Evolutionary conservation across 1,140 invertebrate species (phyloP).

Genomic region (Neodiprion fabricii): DNA sequence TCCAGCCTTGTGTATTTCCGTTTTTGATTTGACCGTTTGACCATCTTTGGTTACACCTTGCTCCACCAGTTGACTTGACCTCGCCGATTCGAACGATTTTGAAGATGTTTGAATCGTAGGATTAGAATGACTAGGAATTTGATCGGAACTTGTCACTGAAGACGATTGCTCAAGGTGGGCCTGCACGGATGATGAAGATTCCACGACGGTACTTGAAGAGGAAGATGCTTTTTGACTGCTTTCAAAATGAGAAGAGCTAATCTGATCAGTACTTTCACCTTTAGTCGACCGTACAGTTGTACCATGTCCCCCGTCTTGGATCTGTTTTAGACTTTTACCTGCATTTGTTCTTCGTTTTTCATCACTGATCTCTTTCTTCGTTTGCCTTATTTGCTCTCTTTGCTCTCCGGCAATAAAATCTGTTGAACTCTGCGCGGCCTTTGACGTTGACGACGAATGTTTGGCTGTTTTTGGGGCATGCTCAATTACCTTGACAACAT

Average conservation of each 20-base stretch:
- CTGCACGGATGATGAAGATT: not conserved
- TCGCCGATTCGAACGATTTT: conserved; percentile 36
- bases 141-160: not conserved
- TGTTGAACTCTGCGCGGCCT: conserved; percentile 31
- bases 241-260: not conserved
- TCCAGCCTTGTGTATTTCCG: conserved; percentile 32
- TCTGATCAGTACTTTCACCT: not conserved
- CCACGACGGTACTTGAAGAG: not conserved
- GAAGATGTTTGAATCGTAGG: conserved; percentile 16
- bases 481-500: conserved; percentile 48
- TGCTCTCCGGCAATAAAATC: conserved; percentile 34
- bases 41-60: conserved; percentile 41
- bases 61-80: conserved; percentile 31
- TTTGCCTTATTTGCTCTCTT: conserved; percentile 36
- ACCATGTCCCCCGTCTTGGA: not conserved
- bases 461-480: conserved; percentile 29
- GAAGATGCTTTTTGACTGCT: not conserved
- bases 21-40: conserved; percentile 36
- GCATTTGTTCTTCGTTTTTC: not conserved
- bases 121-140: not conserved
- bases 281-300: not conserved
- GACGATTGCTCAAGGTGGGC: not conserved
- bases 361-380: not conserved
- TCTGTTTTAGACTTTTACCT: not conserved
- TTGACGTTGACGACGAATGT: conserved; percentile 25